These are phyloP conservation scores for Aurelia aurita complex sp. Pacific DNA, from an alignment of 30 jellyfish, hydroid and myxozoan species.

Conservation along the genomic window DNA sequence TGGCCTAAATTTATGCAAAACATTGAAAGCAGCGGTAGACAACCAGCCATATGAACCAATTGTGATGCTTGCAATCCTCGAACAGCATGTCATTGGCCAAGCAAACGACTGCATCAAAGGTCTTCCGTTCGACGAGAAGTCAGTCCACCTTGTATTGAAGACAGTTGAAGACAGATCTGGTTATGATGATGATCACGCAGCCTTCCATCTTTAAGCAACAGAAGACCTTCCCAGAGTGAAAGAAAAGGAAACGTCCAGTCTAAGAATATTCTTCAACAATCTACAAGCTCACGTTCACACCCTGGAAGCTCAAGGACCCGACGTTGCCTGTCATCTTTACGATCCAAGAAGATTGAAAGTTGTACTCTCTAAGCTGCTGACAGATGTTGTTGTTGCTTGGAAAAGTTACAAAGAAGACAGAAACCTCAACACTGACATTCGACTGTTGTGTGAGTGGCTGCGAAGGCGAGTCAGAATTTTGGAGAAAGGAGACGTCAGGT, in stretches of 20 bases:
- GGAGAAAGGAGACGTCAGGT: slow-evolving; percentile 43
- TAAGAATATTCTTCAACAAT: neutral
- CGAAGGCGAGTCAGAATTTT: slow-evolving; percentile 25
- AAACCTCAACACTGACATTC: too few relatives aligned
- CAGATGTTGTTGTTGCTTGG: too few relatives aligned
- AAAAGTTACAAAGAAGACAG: too few relatives aligned
- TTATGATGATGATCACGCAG: neutral
- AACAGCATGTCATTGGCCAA: slow-evolving; percentile 29
- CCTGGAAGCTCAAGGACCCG: slow-evolving; percentile 43
- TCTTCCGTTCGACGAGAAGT: slow-evolving; percentile 26
- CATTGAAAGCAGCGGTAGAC: slow-evolving; percentile 42
- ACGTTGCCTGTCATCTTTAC: too few relatives aligned
- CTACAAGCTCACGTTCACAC: slow-evolving; percentile 42
- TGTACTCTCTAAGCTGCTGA: too few relatives aligned
- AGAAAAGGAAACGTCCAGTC: too few relatives aligned
- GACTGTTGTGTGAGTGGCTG: too few relatives aligned
- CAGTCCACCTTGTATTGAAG: slow-evolving; percentile 21
- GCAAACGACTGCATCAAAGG: slow-evolving; percentile 43
- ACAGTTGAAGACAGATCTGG: slow-evolving; percentile 24
- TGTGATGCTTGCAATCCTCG: slow-evolving; percentile 42
- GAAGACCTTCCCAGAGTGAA: too few relatives aligned
- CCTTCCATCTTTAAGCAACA: too few relatives aligned
- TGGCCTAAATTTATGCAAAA: slow-evolving; percentile 26
- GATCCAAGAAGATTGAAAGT: too few relatives aligned
- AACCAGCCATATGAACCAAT: slow-evolving; percentile 27